Evolutionary conservation across 2,888 invertebrate genomes (phyloP).

Genomic region (Aproaerema taeniolella): DNA sequence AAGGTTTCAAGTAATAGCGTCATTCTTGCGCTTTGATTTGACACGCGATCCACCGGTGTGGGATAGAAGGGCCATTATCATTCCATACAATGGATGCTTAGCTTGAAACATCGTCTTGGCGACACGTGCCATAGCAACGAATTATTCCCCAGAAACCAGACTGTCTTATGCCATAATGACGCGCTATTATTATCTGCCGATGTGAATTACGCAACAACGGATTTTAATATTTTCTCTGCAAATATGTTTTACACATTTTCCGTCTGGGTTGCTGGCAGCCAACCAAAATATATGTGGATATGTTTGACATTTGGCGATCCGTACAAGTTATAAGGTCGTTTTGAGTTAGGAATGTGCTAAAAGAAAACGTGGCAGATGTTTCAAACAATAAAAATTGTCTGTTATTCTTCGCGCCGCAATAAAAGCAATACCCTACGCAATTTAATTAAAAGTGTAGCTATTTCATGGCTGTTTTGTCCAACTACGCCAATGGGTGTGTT

Average conservation of each 20-base stretch:
- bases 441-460: not conserved
- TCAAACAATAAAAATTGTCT: not conserved
- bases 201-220: not conserved
- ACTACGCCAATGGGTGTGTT: slow-evolving; percentile 34
- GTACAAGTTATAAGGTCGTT: not conserved
- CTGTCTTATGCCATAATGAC: slow-evolving; percentile 22
- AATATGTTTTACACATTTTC: slow-evolving; percentile 1
- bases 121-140: slow-evolving; percentile 32
- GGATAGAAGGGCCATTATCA: slow-evolving; percentile 30
- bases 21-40: slow-evolving; percentile 21
- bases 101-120: slow-evolving; percentile 25
- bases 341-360: not conserved
- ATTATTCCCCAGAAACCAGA: slow-evolving; percentile 29
- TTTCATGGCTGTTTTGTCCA: slow-evolving; percentile 1
- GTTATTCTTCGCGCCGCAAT: not conserved
- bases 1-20: not conserved
- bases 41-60: slow-evolving; percentile 34
- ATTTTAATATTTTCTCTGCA: slow-evolving; percentile 3
- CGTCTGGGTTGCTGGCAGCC: no score
- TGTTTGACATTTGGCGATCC: slow-evolving; percentile 1
- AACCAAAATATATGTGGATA: no score
- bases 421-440: not conserved
- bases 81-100: slow-evolving; percentile 37
- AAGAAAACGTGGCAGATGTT: not conserved
- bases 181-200: slow-evolving; percentile 24